A percentile compares a stretch with the other conserved stretches of the same genome.
These are phyloP conservation scores for Dicaeum eximium DNA, from an alignment of 2,113 vertebrate species.

Conservation along the genomic window DNA sequence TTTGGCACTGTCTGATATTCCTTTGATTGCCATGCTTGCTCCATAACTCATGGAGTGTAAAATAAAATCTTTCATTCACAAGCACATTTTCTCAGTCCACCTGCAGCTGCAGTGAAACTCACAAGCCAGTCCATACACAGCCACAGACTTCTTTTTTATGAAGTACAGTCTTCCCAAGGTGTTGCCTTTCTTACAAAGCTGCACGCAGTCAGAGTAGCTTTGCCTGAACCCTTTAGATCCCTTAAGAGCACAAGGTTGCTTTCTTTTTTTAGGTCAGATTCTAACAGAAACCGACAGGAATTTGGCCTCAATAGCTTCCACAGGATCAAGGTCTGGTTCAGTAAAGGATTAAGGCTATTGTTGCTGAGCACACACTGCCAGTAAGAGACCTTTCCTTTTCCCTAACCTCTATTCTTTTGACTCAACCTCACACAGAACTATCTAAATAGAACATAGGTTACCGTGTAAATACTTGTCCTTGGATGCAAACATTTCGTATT, in stretches of 20 bases:
- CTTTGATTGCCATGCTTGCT: background rate
- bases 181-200: background rate
- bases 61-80: background rate
- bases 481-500: background rate
- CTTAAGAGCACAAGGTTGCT: background rate
- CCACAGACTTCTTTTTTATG: background rate
- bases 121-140: background rate
- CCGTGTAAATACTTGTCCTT: background rate
- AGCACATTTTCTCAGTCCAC: background rate
- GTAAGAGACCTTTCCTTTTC: background rate
- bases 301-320: background rate
- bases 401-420: background rate
- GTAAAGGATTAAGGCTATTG: background rate
- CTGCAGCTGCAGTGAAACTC: background rate
- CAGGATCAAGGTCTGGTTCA: background rate
- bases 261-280: constrained; percentile 4
- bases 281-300: background rate
- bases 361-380: background rate
- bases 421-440: background rate
- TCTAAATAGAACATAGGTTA: background rate
- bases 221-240: background rate
- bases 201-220: background rate
- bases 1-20: background rate
- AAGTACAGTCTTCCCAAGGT: background rate
- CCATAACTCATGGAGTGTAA: background rate